Evolutionary conservation across 2,113 vertebrate genomes (phyloP).

Genomic region (Siniperca chuatsi): DNA sequence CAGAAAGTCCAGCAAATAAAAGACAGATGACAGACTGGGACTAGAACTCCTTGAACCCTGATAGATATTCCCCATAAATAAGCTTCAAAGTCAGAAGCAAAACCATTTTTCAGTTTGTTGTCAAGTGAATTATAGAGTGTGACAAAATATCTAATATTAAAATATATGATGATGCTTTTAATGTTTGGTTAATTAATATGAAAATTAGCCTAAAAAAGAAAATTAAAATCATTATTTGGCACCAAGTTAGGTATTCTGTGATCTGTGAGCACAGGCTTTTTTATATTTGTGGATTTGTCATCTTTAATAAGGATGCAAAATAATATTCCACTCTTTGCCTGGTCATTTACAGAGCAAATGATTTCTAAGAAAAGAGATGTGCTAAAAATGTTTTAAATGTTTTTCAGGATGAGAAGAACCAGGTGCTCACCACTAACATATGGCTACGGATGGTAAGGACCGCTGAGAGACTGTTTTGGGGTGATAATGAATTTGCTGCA

Average conservation of each 20-base stretch:
- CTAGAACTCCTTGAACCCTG: neutral
- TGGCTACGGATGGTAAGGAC: constrained; percentile 87
- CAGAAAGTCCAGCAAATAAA: constrained; percentile 12
- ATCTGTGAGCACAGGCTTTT: too few relatives aligned
- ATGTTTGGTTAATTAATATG: neutral
- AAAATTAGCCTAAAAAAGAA: constrained; percentile 2
- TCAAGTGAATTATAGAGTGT: neutral
- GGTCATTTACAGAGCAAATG: neutral
- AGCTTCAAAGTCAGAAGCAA: constrained; percentile 1
- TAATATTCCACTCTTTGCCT: neutral
- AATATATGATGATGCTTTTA: neutral
- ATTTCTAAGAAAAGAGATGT: neutral
- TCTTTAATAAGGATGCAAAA: neutral
- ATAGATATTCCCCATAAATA: neutral
- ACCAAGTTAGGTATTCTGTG: neutral
- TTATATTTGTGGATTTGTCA: neutral
- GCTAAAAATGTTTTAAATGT: constrained; percentile 35
- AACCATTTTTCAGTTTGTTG: neutral
- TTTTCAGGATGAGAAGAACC: constrained; percentile 88
- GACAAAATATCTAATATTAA: neutral
- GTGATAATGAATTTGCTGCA: constrained; percentile 3
- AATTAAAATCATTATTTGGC: neutral
- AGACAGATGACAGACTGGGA: neutral
- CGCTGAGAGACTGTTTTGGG: neutral
- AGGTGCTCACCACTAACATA: constrained; percentile 86